Conservation (phyloP, 2,113 vertebrate species). For the Oxygymnocypris stewartii region DNA sequence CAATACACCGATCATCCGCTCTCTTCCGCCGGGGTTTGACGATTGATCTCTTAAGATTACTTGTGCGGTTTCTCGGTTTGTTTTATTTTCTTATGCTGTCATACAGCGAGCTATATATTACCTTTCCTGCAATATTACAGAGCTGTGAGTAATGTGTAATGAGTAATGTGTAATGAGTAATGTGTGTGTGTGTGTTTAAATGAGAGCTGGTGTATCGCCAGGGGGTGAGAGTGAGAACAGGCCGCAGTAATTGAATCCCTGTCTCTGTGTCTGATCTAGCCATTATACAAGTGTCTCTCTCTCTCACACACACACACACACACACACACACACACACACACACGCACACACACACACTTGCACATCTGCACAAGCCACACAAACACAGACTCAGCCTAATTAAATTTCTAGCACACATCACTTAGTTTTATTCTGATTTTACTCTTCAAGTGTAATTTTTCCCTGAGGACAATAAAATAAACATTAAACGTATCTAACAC, state of each 20-base stretch:
- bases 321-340: constrained; percentile 39
- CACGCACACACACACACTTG: constrained; percentile 29
- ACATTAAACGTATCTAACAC: constrained; percentile 60
- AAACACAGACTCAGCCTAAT: constrained; percentile 69
- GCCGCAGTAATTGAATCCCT: constrained; percentile 77
- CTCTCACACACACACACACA: constrained; percentile 15
- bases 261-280: constrained; percentile 72
- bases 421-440: constrained; percentile 56
- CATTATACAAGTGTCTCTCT: constrained; percentile 66
- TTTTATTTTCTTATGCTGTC: constrained; percentile 51
- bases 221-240: constrained; percentile 74
- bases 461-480: constrained; percentile 62
- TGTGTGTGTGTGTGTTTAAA: constrained; percentile 49
- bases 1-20: constrained; percentile 75
- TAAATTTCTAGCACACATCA: constrained; percentile 66
- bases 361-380: constrained; percentile 46
- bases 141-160: constrained; percentile 58
- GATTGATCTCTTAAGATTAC: constrained; percentile 76
- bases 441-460: constrained; percentile 59
- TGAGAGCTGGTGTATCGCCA: constrained; percentile 62
- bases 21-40: constrained; percentile 75
- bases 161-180: constrained; percentile 54
- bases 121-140: constrained; percentile 51
- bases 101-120: constrained; percentile 50
- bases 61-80: constrained; percentile 72